Percentiles rank a stretch among this genome's conserved stretches.
Evolutionary conservation across 2,113 vertebrate genomes (phyloP).

Genomic region (Dromiciops gliroides): DNA sequence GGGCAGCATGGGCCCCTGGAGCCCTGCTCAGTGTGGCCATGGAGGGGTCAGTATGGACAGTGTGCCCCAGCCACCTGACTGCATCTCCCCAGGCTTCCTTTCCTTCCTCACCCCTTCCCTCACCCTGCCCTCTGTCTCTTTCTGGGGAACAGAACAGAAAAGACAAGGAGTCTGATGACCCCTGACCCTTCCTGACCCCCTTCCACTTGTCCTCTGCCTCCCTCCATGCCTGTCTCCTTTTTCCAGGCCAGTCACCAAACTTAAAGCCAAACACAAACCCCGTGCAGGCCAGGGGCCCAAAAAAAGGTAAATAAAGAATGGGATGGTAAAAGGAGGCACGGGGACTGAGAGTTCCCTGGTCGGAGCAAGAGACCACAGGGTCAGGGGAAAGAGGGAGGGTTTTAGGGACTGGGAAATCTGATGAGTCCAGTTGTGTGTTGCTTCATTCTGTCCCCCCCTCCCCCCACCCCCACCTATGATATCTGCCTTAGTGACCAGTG

Average conservation of each 20-base stretch:
- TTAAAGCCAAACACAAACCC: conserved; percentile 87
- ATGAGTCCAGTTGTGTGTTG: not conserved
- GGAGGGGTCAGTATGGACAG: not conserved
- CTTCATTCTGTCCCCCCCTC: not conserved
- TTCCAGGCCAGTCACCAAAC: conserved; percentile 90
- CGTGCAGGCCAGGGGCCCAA: conserved; percentile 84
- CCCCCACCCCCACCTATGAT: not conserved
- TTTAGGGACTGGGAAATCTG: not conserved
- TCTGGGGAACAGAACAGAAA: conserved; percentile 2
- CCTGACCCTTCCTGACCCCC: conserved; percentile 6
- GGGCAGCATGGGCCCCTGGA: not conserved
- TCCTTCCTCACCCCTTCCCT: not conserved
- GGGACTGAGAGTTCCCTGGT: not conserved
- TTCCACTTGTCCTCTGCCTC: not conserved
- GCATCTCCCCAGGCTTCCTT: not conserved
- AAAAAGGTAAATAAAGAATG: conserved; percentile 90
- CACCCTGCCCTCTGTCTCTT: conserved; percentile 1
- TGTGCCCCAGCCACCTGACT: not conserved
- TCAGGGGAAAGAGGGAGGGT: not conserved
- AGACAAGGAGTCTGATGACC: not conserved
- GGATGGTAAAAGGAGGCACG: conserved; percentile 37
- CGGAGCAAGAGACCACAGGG: not conserved
- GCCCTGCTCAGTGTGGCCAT: not conserved
- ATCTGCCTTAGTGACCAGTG: conserved; percentile 3
- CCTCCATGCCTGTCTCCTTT: conserved; percentile 84